Percentiles rank a stretch among this genome's conserved stretches.
These are phyloP conservation scores for Cyclopterus lumpus DNA, from an alignment of 2,797 vertebrate genomes.

Conservation along the genomic window DNA sequence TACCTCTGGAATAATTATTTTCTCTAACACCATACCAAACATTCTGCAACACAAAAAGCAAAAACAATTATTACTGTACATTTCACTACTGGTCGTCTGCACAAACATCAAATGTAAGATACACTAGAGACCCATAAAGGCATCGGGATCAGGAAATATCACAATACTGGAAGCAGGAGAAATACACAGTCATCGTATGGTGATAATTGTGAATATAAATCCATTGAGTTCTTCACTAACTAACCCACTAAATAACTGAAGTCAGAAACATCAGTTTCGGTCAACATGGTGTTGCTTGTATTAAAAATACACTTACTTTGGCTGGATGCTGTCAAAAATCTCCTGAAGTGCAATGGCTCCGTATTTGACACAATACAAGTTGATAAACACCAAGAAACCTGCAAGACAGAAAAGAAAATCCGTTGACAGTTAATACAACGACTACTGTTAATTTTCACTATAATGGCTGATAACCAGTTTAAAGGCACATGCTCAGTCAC, in stretches of 20 bases:
- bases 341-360: conserved; percentile 96
- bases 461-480: not conserved
- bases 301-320: conserved; percentile 88
- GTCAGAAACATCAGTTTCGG: not conserved
- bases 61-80: not conserved
- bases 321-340: conserved; percentile 97
- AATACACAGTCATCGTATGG: not conserved
- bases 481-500: not conserved
- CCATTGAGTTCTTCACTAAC: not conserved
- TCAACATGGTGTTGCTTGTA: not conserved
- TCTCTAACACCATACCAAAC: conserved; percentile 99
- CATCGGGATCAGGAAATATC: not conserved
- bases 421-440: not conserved
- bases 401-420: conserved; percentile 5
- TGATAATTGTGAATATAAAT: not conserved
- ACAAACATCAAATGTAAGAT: not conserved
- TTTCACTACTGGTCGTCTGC: not conserved
- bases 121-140: not conserved
- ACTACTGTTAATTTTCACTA: not conserved
- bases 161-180: not conserved
- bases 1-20: conserved; percentile 97
- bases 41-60: conserved; percentile 83
- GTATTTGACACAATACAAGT: conserved; percentile 94
- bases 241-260: not conserved
- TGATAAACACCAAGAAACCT: conserved; percentile 99